Conservation (phyloP, 2,888 invertebrate species). For the Pteria penguin region DNA sequence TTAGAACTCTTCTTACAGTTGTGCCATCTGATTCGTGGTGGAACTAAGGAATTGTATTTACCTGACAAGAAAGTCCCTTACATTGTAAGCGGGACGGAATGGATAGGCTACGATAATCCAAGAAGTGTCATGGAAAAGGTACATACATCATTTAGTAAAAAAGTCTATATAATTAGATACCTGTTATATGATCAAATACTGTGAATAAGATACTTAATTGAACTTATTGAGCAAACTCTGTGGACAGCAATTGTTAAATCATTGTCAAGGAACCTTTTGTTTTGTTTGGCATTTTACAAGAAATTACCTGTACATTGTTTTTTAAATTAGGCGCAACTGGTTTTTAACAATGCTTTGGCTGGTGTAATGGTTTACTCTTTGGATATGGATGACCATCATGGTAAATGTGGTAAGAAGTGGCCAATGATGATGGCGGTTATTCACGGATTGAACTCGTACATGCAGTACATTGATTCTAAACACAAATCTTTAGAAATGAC, state of each 20-base stretch:
- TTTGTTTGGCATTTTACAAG: too few relatives aligned
- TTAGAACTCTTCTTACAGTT: conserved; percentile 37
- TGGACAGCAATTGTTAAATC: too few relatives aligned
- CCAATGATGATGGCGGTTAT: conserved; percentile 31
- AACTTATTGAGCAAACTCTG: too few relatives aligned
- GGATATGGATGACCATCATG: conserved; percentile 38
- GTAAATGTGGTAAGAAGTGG: conserved; percentile 25
- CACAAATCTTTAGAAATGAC: conserved; percentile 4
- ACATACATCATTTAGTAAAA: too few relatives aligned
- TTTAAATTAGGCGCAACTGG: conserved; percentile 23
- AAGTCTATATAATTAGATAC: too few relatives aligned
- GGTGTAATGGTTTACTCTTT: conserved; percentile 33
- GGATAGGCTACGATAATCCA: conserved; percentile 48
- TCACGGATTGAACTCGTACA: conserved; percentile 25
- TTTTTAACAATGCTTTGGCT: conserved; percentile 26
- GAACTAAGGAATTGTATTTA: conserved; percentile 25
- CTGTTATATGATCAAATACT: too few relatives aligned
- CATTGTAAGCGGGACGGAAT: conserved; percentile 34
- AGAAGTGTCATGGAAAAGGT: conserved; percentile 46
- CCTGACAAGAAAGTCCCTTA: conserved; percentile 41
- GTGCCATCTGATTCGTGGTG: conserved; percentile 38
- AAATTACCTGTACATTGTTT: too few relatives aligned
- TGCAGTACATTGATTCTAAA: conserved; percentile 10
- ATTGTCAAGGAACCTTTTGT: too few relatives aligned
- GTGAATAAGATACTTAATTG: too few relatives aligned